Conservation (phyloP, 2,113 vertebrate species). For the Tympanuchus pallidicinctus region DNA sequence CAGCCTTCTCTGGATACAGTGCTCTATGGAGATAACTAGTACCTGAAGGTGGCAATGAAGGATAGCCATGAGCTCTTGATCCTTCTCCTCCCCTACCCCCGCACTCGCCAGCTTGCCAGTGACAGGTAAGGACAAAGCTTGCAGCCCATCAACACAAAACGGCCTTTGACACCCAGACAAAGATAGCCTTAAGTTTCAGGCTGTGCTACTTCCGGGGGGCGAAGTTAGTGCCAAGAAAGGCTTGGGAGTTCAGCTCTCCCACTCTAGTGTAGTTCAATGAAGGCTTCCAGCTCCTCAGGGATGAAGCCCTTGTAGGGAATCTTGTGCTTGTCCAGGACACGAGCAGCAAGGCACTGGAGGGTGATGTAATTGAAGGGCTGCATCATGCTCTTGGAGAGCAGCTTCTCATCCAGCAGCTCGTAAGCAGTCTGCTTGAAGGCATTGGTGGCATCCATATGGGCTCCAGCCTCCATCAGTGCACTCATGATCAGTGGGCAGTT, state of each 20-base stretch:
- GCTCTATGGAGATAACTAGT: slow-evolving; percentile 7
- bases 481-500: slow-evolving; percentile 89
- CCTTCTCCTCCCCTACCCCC: not conserved
- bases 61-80: not conserved
- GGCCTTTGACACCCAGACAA: not conserved
- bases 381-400: slow-evolving; percentile 85
- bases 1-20: not conserved
- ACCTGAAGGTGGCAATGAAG: not conserved
- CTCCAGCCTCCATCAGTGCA: slow-evolving; percentile 86
- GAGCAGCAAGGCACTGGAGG: slow-evolving; percentile 96
- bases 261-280: slow-evolving; percentile 92
- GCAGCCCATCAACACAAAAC: not conserved
- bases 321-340: slow-evolving; percentile 91
- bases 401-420: slow-evolving; percentile 90
- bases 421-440: slow-evolving; percentile 90
- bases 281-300: slow-evolving; percentile 94
- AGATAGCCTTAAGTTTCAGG: not conserved
- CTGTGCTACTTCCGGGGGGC: not conserved
- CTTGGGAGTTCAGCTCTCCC: not conserved
- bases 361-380: slow-evolving; percentile 91
- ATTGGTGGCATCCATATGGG: slow-evolving; percentile 93
- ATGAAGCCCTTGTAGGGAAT: slow-evolving; percentile 94
- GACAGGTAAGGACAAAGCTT: not conserved
- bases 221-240: not conserved
- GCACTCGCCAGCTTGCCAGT: not conserved